These are phyloP conservation scores for Acleris laterana DNA, from an alignment of 2,888 invertebrate genomes.

Conservation along the genomic window DNA sequence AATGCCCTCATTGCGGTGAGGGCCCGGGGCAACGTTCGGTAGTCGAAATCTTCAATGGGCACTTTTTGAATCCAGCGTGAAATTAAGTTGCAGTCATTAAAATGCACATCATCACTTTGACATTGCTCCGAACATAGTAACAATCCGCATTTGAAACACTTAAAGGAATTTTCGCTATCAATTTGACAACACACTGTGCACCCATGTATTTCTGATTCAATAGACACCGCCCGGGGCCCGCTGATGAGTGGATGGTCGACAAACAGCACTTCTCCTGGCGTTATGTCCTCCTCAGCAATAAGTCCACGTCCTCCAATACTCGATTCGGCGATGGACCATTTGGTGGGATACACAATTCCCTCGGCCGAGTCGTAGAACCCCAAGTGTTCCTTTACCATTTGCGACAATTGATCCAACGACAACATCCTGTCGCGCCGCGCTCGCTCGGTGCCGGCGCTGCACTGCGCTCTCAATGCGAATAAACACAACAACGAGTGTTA, in stretches of 20 bases:
- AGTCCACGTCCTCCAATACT: conserved; percentile 88
- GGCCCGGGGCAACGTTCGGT: conserved; percentile 63
- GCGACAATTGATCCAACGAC: conserved; percentile 78
- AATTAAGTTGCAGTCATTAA: conserved; percentile 86
- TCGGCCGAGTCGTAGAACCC: conserved; percentile 58
- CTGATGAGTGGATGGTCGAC: conserved; percentile 88
- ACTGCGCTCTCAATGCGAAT: conserved; percentile 73
- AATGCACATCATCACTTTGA: conserved; percentile 83
- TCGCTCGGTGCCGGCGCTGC: conserved; percentile 70
- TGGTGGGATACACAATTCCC: conserved; percentile 56
- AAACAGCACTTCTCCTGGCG: conserved; percentile 88
- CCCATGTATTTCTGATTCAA: conserved; percentile 79
- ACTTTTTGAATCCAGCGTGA: conserved; percentile 83
- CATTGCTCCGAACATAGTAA: conserved; percentile 88
- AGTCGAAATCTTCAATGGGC: conserved; percentile 67
- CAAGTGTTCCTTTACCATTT: conserved; percentile 76
- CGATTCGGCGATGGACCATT: conserved; percentile 87
- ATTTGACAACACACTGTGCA: conserved; percentile 87
- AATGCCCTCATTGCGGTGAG: conserved; percentile 71
- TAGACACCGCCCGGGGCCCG: conserved; percentile 86
- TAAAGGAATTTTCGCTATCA: conserved; percentile 62
- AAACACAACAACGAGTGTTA: conserved; percentile 73
- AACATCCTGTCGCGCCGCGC: conserved; percentile 79
- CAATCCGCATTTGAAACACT: conserved; percentile 88
- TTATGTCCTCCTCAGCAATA: conserved; percentile 87